Evolutionary conservation across 1,140 invertebrate genomes (phyloP).

Genomic region (Ladona fulva): DNA sequence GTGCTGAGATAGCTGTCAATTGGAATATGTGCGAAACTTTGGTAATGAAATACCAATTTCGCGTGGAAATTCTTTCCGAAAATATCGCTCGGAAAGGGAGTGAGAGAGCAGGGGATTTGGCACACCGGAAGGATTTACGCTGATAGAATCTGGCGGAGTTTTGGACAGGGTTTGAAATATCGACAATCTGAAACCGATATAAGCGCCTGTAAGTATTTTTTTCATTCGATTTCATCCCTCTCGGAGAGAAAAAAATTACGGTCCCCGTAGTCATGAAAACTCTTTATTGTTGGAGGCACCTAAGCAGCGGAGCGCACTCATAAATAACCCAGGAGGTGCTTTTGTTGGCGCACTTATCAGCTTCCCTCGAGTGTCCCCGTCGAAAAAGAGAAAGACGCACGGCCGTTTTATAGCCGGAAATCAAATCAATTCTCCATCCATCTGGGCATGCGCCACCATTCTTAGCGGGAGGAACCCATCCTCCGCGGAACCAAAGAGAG

Average conservation of each 20-base stretch:
- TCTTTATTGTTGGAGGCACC: background rate
- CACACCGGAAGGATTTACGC: background rate
- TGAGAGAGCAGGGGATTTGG: too few relatives aligned
- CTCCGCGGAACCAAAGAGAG: background rate
- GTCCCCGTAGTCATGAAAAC: background rate
- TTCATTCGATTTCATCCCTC: background rate
- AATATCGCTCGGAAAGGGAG: too few relatives aligned
- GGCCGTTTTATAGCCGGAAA: slow-evolving; percentile 1
- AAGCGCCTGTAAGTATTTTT: background rate
- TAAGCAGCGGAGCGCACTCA: background rate
- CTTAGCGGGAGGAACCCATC: background rate
- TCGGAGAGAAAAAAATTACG: background rate
- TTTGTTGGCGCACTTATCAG: background rate
- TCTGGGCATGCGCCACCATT: background rate
- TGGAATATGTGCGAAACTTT: too few relatives aligned
- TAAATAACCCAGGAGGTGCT: background rate
- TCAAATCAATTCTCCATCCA: slow-evolving; percentile 1
- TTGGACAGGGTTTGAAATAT: background rate
- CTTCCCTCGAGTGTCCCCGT: background rate
- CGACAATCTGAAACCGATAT: background rate
- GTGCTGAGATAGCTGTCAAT: too few relatives aligned
- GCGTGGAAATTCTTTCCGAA: too few relatives aligned
- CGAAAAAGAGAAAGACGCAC: background rate
- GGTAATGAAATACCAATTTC: too few relatives aligned
- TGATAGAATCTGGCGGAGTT: background rate